phyloP scores from a whole-genome alignment of 2,113 vertebrate species.

The Columba janthina region DNA sequence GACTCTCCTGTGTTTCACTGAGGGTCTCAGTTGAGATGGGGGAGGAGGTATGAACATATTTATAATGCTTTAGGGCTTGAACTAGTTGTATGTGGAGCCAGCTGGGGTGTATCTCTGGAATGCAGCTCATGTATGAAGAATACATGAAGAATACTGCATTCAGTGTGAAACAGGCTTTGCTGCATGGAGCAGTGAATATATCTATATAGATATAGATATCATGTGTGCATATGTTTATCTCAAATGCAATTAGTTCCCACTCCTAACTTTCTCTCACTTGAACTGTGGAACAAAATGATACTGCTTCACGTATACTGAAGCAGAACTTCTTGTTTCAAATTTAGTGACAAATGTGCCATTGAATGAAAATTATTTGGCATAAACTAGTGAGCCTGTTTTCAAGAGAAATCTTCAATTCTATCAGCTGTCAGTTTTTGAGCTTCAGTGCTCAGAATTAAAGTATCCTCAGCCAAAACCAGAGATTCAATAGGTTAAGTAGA shows the following conservation, averaged over 20 bases:
- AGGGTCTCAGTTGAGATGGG: neutral
- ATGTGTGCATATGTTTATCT: no score
- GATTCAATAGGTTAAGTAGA: neutral
- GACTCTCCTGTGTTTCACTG: neutral
- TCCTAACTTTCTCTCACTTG: neutral
- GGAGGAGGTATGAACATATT: neutral
- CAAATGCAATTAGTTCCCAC: neutral
- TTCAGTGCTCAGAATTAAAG: neutral
- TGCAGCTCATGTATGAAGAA: neutral
- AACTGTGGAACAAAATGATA: neutral
- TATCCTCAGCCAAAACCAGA: neutral
- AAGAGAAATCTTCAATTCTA: neutral
- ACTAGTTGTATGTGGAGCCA: neutral
- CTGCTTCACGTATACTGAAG: neutral
- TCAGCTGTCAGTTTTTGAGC: neutral
- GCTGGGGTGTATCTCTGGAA: neutral
- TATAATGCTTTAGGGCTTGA: neutral
- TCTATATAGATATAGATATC: neutral
- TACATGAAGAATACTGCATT: neutral
- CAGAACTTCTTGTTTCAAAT: neutral
- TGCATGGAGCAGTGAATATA: neutral
- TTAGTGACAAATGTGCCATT: neutral
- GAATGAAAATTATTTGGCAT: neutral
- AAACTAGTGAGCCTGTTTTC: neutral
- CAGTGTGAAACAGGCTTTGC: neutral